These are phyloP conservation scores for Burhinus bistriatus DNA, from an alignment of 2,113 vertebrate genomes.

Conservation along the genomic window DNA sequence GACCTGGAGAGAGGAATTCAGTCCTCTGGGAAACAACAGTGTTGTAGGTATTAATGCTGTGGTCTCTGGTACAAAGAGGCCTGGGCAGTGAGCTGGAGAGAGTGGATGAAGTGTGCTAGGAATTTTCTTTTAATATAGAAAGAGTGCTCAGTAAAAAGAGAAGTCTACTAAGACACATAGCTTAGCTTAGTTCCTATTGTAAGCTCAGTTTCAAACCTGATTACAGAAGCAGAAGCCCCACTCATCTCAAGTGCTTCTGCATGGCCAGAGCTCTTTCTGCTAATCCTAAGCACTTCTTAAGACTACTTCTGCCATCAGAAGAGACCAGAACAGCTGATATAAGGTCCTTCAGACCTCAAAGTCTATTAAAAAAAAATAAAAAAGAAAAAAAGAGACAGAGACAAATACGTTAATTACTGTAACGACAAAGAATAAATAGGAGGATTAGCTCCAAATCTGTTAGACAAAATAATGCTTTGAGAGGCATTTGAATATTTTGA, in stretches of 20 bases:
- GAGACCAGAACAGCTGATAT: neutral
- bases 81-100: neutral
- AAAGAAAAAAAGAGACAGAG: neutral
- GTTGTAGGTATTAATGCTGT: neutral
- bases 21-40: neutral
- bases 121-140: neutral
- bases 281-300: conserved; percentile 3
- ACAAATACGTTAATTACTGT: neutral
- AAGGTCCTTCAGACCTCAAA: neutral
- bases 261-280: neutral
- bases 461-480: neutral
- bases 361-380: neutral
- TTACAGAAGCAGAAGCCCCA: neutral
- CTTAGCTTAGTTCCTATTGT: neutral
- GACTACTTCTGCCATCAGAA: neutral
- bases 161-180: neutral
- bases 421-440: neutral
- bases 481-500: neutral
- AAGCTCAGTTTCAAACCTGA: conserved; percentile 31
- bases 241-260: conserved; percentile 6
- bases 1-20: neutral
- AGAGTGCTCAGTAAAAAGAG: neutral
- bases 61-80: neutral
- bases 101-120: neutral
- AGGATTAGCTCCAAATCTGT: neutral